Conservation (phyloP, 2,113 vertebrate species). For the Chrysemys picta region DNA sequence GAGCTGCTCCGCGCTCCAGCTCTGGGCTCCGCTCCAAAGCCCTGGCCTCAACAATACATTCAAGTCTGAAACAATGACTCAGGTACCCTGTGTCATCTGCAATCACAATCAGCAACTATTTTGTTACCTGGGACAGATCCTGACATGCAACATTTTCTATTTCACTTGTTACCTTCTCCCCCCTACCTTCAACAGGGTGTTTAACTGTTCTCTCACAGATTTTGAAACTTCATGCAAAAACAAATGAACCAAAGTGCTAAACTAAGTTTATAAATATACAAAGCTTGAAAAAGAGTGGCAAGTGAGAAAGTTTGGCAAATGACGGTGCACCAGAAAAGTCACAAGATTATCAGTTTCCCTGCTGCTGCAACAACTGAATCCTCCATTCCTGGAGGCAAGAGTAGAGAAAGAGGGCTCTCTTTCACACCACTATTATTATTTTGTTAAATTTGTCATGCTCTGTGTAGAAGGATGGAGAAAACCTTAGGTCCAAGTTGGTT, state of each 20-base stretch:
- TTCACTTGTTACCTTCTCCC: background rate
- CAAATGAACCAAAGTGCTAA: background rate
- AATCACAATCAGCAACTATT: background rate
- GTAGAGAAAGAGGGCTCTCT: background rate
- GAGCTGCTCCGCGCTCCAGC: too few relatives aligned
- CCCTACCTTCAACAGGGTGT: background rate
- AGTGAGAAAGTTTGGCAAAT: fast-evolving
- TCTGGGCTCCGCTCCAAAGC: too few relatives aligned
- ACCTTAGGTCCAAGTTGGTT: background rate
- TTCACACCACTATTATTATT: fast-evolving
- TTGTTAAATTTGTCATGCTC: background rate
- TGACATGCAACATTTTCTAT: background rate
- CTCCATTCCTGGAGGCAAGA: background rate
- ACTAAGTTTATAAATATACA: background rate
- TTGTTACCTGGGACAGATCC: background rate
- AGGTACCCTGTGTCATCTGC: background rate
- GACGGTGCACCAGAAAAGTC: background rate
- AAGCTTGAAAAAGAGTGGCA: background rate
- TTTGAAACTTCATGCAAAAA: background rate
- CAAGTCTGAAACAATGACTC: background rate
- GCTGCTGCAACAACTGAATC: background rate
- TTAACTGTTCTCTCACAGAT: background rate
- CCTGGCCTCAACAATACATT: background rate
- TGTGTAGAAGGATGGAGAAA: background rate
- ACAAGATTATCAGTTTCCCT: background rate